Evolutionary conservation across 1,140 invertebrate genomes (phyloP).

Genomic region (Caenorhabditis elegans): DNA sequence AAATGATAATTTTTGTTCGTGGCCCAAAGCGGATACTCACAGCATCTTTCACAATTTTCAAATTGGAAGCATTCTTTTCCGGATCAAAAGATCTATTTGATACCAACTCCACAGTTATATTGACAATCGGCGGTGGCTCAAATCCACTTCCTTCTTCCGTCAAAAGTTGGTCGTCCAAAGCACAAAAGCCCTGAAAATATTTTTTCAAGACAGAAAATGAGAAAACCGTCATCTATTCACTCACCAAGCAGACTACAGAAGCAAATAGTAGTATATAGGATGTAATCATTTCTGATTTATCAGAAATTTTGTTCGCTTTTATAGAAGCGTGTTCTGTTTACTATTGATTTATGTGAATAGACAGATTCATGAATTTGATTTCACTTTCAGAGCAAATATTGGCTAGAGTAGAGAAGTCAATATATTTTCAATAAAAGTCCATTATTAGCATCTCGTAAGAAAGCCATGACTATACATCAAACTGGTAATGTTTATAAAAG

Average conservation of each 20-base stretch:
- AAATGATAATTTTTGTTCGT: background rate
- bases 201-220: background rate
- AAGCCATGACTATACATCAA: too few species aligned
- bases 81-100: background rate
- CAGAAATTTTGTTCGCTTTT: background rate
- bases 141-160: slow-evolving; percentile 7
- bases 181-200: background rate
- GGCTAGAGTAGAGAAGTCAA: too few species aligned
- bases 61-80: background rate
- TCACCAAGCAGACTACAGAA: background rate
- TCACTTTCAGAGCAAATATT: background rate
- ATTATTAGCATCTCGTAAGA: too few species aligned
- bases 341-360: background rate
- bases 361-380: background rate
- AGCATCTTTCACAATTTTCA: slow-evolving; percentile 9
- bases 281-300: background rate
- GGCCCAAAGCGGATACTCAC: background rate
- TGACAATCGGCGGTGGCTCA: background rate
- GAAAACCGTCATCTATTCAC: background rate
- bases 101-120: slow-evolving; percentile 4
- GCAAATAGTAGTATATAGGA: background rate
- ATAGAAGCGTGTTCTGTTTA: background rate
- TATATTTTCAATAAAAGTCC: too few species aligned
- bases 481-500: too few species aligned
- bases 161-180: background rate